These are phyloP conservation scores for Philonicus albiceps DNA, from an alignment of 2,888 invertebrate genomes.

Conservation along the genomic window DNA sequence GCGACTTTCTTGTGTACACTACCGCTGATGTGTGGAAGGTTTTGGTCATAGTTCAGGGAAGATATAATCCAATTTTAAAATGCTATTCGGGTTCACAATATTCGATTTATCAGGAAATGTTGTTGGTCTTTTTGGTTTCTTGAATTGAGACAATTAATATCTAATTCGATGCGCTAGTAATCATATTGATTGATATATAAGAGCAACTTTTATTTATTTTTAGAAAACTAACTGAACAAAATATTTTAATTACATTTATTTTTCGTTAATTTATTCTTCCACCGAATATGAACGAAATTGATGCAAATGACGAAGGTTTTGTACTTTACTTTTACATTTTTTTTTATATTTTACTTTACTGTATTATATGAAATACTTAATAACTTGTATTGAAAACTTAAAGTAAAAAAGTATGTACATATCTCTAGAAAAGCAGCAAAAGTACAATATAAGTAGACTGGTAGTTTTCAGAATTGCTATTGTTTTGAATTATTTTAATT, in stretches of 20 bases:
- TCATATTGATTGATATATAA: neutral
- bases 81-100: neutral
- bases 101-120: neutral
- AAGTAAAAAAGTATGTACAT: too few species aligned
- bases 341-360: too few species aligned
- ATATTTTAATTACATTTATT: neutral
- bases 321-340: too few species aligned
- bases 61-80: neutral
- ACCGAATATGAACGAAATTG: too few species aligned
- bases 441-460: too few species aligned
- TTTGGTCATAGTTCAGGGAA: neutral
- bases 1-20: neutral
- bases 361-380: too few species aligned
- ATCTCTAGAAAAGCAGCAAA: too few species aligned
- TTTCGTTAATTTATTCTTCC: neutral
- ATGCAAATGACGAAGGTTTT: too few species aligned
- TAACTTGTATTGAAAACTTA: too few species aligned
- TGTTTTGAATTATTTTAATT: too few species aligned
- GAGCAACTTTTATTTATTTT: neutral
- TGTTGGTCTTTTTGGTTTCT: neutral
- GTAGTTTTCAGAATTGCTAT: too few species aligned
- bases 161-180: neutral
- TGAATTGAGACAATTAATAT: neutral
- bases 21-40: neutral
- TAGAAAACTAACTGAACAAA: neutral